Evolutionary conservation across 2,797 vertebrate genomes (phyloP), one percentile per base, ranked within the genome.

Genomic region (Microctenopoma stevenorrisi): DNA sequence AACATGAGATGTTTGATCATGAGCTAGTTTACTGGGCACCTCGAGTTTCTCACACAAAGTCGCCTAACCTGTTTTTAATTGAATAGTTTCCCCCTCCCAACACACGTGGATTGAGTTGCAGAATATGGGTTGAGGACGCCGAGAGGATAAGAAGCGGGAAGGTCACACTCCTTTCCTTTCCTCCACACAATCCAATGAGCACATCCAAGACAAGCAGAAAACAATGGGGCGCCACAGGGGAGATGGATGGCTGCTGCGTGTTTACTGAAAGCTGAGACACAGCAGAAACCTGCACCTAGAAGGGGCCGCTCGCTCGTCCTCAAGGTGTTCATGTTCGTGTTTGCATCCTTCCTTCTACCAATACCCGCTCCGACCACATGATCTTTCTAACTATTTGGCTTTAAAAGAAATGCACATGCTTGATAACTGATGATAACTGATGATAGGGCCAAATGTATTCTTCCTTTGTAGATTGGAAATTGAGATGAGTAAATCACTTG

Each of bases 171-270:
- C 78, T 88, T 86, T 85, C 79, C 72, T 88, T 86, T 86, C 79
- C 82, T 85, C 74, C 74, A 59, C 78, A 79, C 70, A 68, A 86
- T 76, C 78, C 66, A 74, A 69, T 49, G 35, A 71, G 86, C 80
- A 84, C 76, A 79, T 87, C 78, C 90, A 67, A 74, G 83, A 40
- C 9, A 51, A 57, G 63, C 26, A 70, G 55, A 78, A 86, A 86
- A 86, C 85, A 90, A 82, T 86, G 82, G 73, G 79, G 44, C 62
- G 68, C 85, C 83, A 70, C 74, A 5, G 75, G 87, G 81, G 84
- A 88, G 89, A 92, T 64, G 86, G 87, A 89, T 81, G 90, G 79
- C 80, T 77, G 87, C 88, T 84, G 83, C 73, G 86, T 75, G 85
- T 54, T 68, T 65, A 74, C 73, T 81, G 88, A 89, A 91, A 91